Conservation (phyloP, 2,888 invertebrate species). For the Auanema freiburgensis region DNA sequence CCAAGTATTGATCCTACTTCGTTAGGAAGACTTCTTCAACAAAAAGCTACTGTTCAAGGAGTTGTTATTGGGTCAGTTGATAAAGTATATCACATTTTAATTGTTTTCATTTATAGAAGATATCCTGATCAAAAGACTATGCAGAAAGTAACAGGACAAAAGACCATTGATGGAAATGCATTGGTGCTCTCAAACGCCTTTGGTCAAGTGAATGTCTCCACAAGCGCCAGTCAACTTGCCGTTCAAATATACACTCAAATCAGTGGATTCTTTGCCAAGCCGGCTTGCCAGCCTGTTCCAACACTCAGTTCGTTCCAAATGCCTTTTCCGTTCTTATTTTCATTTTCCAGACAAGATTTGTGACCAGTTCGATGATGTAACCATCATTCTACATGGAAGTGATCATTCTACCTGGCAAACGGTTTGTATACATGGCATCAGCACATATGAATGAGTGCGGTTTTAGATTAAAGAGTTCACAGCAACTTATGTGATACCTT, state of each 20-base stretch:
- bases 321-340: neutral
- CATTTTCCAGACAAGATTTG: conserved; percentile 29
- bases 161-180: conserved; percentile 33
- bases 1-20: conserved; percentile 6
- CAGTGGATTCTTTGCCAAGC: neutral
- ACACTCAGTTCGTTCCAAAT: conserved; percentile 12
- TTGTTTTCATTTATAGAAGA: neutral
- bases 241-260: neutral
- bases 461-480: conserved; percentile 15
- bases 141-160: conserved; percentile 29
- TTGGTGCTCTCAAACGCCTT: conserved; percentile 20
- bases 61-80: conserved; percentile 13
- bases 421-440: conserved; percentile 1
- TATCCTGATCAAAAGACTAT: conserved; percentile 14
- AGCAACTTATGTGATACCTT: conserved; percentile 8
- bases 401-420: conserved; percentile 26
- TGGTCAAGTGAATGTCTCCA: conserved; percentile 4
- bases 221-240: neutral
- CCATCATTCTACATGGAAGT: conserved; percentile 32
- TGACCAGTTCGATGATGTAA: conserved; percentile 30
- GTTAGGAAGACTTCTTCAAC: conserved; percentile 3
- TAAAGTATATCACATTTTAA: neutral
- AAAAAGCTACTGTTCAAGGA: conserved; percentile 15
- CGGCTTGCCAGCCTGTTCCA: conserved; percentile 24
- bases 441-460: neutral